Conservation (phyloP, 1,140 invertebrate species). For the Calliphora vicina region DNA sequence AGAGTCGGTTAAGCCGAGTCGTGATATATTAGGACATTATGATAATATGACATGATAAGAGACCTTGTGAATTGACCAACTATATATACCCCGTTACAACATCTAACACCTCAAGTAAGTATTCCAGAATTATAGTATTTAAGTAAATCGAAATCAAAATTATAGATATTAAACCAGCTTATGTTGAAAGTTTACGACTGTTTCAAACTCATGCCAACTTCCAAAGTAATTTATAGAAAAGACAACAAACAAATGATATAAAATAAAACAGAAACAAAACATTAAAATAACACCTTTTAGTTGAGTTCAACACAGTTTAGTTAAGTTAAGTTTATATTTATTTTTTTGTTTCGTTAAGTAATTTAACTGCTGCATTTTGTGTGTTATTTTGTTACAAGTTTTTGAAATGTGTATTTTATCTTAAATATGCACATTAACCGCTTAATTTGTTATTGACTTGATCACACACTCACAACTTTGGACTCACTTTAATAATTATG, state of each 20-base stretch:
- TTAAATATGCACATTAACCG: constrained; percentile 1
- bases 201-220: neutral
- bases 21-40: no score
- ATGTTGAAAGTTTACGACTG: neutral
- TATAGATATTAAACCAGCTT: neutral
- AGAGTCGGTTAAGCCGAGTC: no score
- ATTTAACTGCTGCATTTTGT: neutral
- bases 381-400: neutral
- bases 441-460: constrained; percentile 11
- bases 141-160: neutral
- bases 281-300: constrained; percentile 1
- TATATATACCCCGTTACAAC: no score
- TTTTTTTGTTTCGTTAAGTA: neutral
- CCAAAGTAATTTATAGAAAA: neutral
- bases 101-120: no score
- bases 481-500: no score
- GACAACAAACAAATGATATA: neutral
- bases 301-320: no score
- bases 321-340: no score
- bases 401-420: neutral
- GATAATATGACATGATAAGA: no score
- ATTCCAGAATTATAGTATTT: neutral
- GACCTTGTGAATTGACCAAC: no score
- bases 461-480: neutral
- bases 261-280: neutral